Evolutionary conservation across 2,888 invertebrate species (phyloP), one percentile per base, ranked within the genome.

Genomic region (Tyria jacobaeae): DNA sequence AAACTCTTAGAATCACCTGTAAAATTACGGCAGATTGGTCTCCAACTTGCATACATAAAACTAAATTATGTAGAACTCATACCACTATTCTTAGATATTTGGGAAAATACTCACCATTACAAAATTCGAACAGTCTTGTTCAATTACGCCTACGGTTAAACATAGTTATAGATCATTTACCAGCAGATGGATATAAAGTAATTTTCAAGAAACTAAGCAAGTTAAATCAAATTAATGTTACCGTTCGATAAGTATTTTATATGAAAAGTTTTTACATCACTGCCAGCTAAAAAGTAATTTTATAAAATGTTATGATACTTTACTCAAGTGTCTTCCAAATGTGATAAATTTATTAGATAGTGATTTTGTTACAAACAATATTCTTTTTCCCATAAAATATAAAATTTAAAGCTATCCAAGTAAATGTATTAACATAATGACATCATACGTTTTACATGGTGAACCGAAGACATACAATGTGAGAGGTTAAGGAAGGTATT

Each of bases 201-300:
- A 79, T 89, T 61, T 85, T 83, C 62, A 70, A 68, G 27, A 76
- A 68, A 65, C 59, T 89, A 47, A 65, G 68, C 3, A 64, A 83
- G 14, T 65, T 75, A 1, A 50, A 70, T 25, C 55, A 70, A n/a
- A 70, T 86, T n/a, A 86, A 84, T 17, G 7, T 56, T 3, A 48
- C 47, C 55, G 66, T 86, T 3, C 74, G 70, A 69, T 75, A 78
- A 9, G 62, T 71, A 34, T 87, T 77, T 67, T 83, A 70, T 50
- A 81, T 79, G 75, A 87, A 83, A 62, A 80, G 83, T 66, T 86
- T 68, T 88, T 10, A 73, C 73, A 49, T 74, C 78, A 5, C 71
- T 86, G 48, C 80, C 82, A 24, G 61, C 69, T n/a, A 3, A 77
- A 73, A 60, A 60, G 65, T 31, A 69, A 79, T 25, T 75, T 76